Conservation (phyloP, 2,797 vertebrate species). For the Huso huso region DNA sequence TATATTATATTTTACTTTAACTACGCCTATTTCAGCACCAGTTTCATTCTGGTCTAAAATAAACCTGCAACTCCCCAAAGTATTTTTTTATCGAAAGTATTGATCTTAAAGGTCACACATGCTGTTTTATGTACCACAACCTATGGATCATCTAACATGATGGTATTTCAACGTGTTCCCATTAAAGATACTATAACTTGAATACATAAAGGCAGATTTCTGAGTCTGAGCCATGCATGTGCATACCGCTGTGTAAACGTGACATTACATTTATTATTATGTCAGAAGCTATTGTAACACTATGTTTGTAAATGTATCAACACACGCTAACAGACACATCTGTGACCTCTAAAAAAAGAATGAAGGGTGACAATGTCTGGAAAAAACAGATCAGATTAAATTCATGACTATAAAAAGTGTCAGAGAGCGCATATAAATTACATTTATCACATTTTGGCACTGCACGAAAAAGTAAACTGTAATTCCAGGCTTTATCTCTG, state of each 20-base stretch:
- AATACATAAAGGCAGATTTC: not conserved
- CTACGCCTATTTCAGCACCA: no score
- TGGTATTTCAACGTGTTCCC: not conserved
- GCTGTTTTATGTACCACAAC: not conserved
- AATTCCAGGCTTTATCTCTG: conserved; percentile 48
- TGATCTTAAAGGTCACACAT: not conserved
- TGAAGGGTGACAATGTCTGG: conserved; percentile 2
- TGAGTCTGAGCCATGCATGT: not conserved
- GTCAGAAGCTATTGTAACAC: not conserved
- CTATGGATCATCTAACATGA: conserved; percentile 1
- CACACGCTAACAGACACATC: not conserved
- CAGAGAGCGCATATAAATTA: conserved; percentile 4
- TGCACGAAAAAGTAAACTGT: conserved; percentile 23
- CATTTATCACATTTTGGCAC: conserved; percentile 6
- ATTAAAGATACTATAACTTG: not conserved
- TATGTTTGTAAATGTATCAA: conserved; percentile 1
- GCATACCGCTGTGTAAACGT: conserved; percentile 23
- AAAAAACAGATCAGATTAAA: conserved; percentile 10
- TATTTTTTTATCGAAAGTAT: not conserved
- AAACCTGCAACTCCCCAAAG: not conserved
- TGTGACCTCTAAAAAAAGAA: conserved; percentile 1
- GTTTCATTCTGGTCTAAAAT: no score
- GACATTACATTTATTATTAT: conserved; percentile 32
- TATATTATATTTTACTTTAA: no score
- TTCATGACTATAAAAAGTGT: not conserved